Percentiles rank a stretch among this genome's conserved stretches.
Evolutionary conservation across 2,797 vertebrate genomes (phyloP).

Genomic region (Poeciliopsis paucimaculata): DNA sequence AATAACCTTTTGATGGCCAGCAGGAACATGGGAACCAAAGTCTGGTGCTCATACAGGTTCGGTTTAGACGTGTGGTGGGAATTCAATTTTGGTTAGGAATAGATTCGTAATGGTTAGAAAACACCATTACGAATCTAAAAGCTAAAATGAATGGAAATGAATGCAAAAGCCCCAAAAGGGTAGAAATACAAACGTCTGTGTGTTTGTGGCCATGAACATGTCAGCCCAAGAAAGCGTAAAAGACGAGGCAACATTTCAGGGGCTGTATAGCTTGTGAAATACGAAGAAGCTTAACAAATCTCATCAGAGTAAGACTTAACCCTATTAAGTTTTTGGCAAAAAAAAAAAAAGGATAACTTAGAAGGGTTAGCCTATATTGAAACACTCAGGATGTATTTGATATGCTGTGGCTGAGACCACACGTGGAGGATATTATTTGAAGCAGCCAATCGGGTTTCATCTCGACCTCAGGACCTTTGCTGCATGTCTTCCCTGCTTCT

Average conservation of each 20-base stretch:
- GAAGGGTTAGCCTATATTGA: background rate
- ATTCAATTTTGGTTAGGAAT: too few species aligned
- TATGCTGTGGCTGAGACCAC: background rate
- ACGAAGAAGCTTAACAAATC: constrained; percentile 20
- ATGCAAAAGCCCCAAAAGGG: too few species aligned
- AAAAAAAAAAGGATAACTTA: background rate
- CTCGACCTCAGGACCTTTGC: background rate
- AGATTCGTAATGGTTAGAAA: too few species aligned
- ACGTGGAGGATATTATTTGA: background rate
- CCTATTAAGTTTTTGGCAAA: background rate
- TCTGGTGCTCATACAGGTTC: too few species aligned
- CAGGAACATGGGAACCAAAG: too few species aligned
- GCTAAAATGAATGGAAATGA: too few species aligned
- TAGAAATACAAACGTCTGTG: background rate
- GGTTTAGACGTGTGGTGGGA: too few species aligned
- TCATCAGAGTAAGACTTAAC: constrained; percentile 1
- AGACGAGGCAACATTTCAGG: constrained; percentile 44
- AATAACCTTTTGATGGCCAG: too few species aligned
- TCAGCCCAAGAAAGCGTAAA: constrained; percentile 27
- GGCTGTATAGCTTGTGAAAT: constrained; percentile 33
- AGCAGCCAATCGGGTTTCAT: background rate
- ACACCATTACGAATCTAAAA: too few species aligned
- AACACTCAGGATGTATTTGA: background rate
- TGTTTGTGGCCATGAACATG: background rate
- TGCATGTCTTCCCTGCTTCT: background rate